phyloP scores from a whole-genome alignment of 2,113 vertebrate genomes.

The Ciconia boyciana region DNA sequence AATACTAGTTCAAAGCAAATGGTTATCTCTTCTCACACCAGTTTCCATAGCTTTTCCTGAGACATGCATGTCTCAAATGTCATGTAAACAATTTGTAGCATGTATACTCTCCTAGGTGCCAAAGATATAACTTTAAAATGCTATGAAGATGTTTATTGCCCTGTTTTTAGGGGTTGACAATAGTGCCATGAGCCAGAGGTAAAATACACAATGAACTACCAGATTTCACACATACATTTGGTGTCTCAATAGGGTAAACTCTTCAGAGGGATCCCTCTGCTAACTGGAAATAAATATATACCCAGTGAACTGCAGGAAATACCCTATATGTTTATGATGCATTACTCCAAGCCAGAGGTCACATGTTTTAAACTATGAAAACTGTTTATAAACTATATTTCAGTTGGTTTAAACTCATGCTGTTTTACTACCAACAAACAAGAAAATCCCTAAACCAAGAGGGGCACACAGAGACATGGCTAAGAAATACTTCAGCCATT shows the following conservation, averaged over 20 bases:
- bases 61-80: neutral
- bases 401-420: neutral
- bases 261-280: neutral
- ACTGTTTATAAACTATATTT: neutral
- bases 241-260: neutral
- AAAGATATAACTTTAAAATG: neutral
- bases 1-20: neutral
- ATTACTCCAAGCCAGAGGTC: neutral
- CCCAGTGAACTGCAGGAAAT: neutral
- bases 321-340: neutral
- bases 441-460: neutral
- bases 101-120: neutral
- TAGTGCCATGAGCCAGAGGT: neutral
- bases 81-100: neutral
- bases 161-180: neutral
- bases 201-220: neutral
- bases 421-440: neutral
- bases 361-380: too few relatives aligned
- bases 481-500: neutral
- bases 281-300: neutral
- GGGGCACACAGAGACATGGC: neutral
- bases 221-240: neutral
- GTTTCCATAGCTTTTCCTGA: neutral
- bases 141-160: neutral
- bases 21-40: neutral